These are phyloP conservation scores for Heliconius aoede DNA, from an alignment of 2,888 invertebrate species.

Conservation along the genomic window DNA sequence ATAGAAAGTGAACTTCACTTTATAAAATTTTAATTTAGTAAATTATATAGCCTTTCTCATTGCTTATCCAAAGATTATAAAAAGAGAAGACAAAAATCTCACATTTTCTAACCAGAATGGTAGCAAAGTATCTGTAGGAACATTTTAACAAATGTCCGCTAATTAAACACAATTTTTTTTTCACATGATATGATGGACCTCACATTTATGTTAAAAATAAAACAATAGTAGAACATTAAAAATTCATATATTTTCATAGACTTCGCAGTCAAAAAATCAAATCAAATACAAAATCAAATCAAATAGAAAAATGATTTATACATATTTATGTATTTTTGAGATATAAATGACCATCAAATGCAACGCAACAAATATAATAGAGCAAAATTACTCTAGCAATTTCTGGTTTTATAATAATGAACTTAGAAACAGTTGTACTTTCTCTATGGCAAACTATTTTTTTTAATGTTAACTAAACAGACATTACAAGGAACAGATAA, in stretches of 20 bases:
- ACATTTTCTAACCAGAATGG: no score
- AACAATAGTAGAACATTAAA: constrained; percentile 10
- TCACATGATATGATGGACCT: no score
- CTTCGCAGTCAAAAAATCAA: background rate
- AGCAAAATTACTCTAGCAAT: background rate
- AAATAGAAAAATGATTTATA: background rate
- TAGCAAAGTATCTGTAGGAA: no score
- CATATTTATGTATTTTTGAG: background rate
- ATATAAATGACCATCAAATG: background rate
- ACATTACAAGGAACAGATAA: background rate
- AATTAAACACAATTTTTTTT: no score
- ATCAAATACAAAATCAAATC: background rate
- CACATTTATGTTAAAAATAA: background rate
- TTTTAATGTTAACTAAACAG: background rate
- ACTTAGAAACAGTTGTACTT: background rate
- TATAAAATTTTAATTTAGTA: no score
- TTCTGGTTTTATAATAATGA: background rate
- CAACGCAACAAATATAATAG: background rate
- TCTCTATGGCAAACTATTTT: background rate
- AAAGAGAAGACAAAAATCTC: no score
- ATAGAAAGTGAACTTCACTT: no score
- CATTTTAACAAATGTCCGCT: no score
- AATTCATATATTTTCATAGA: constrained; percentile 11
- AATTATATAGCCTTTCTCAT: no score
- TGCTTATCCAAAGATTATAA: no score